Conservation (phyloP, 2,888 invertebrate genomes). For the Cyaniris semiargus region DNA sequence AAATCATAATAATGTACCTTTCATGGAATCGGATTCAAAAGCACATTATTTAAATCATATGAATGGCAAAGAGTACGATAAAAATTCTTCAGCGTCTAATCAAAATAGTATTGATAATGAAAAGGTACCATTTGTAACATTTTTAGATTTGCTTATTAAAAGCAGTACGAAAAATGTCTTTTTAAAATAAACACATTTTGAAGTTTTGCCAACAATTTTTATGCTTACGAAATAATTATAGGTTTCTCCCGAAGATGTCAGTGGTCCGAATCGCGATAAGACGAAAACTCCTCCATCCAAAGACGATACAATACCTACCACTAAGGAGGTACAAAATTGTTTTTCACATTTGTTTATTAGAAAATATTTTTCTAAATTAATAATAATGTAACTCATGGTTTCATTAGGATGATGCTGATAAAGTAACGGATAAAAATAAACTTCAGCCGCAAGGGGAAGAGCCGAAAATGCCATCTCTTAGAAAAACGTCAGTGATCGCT, state of each 20-base stretch:
- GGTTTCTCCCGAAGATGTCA: conserved; percentile 10
- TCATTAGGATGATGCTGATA: conserved; percentile 67
- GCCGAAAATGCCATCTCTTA: conserved; percentile 65
- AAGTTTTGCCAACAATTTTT: conserved; percentile 7
- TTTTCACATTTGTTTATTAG: neutral
- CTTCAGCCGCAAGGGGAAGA: conserved; percentile 71
- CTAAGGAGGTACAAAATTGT: neutral
- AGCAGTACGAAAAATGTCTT: neutral
- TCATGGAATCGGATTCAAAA: neutral
- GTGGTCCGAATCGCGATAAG: conserved; percentile 7
- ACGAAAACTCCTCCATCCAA: neutral
- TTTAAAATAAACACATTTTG: conserved; percentile 22
- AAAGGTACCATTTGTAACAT: conserved; percentile 3
- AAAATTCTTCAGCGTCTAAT: neutral
- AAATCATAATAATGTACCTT: neutral
- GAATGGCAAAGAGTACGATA: neutral
- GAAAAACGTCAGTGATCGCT: conserved; percentile 68
- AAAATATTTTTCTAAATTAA: neutral
- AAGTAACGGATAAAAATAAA: conserved; percentile 73
- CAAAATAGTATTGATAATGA: conserved; percentile 6
- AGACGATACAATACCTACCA: neutral
- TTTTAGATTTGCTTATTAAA: conserved; percentile 12
- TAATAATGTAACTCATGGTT: neutral
- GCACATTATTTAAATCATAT: neutral
- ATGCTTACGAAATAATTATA: conserved; percentile 21